phyloP scores from a whole-genome alignment of 2,797 vertebrate genomes.

The Balearica regulorum region DNA sequence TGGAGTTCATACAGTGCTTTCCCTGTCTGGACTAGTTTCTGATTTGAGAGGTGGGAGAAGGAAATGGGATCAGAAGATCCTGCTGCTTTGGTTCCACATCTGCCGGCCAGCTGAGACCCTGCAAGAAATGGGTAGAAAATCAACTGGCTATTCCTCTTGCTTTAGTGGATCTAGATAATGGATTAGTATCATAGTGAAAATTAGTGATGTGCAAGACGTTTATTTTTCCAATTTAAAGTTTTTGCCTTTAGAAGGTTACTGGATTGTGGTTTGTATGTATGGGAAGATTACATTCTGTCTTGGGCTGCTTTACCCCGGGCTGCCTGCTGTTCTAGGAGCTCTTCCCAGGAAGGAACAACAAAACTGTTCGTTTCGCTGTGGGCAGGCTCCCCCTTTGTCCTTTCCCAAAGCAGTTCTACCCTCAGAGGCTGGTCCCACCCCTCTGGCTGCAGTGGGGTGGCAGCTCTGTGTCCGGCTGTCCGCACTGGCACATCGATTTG shows the following conservation, averaged over 20 bases:
- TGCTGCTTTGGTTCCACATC: neutral
- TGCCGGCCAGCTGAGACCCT: neutral
- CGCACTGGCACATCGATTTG: rapidly evolving
- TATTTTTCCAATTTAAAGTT: neutral
- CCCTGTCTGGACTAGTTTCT: neutral
- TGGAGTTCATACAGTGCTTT: neutral
- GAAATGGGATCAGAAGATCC: neutral
- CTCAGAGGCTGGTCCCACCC: neutral
- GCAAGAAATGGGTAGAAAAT: neutral
- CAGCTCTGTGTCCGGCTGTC: neutral
- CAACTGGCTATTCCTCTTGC: neutral
- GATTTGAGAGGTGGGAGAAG: neutral
- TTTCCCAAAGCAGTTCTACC: neutral
- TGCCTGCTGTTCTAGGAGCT: neutral
- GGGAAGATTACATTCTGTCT: neutral
- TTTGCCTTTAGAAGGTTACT: neutral
- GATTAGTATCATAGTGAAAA: neutral
- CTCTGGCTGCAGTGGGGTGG: neutral
- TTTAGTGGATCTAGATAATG: neutral
- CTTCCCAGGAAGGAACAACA: neutral
- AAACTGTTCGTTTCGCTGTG: neutral
- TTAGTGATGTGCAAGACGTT: neutral
- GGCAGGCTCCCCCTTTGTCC: neutral
- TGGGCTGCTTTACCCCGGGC: neutral
- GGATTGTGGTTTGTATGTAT: neutral